Conservation (phyloP, 2,797 vertebrate genomes). For the Takifugu ocellatus region DNA sequence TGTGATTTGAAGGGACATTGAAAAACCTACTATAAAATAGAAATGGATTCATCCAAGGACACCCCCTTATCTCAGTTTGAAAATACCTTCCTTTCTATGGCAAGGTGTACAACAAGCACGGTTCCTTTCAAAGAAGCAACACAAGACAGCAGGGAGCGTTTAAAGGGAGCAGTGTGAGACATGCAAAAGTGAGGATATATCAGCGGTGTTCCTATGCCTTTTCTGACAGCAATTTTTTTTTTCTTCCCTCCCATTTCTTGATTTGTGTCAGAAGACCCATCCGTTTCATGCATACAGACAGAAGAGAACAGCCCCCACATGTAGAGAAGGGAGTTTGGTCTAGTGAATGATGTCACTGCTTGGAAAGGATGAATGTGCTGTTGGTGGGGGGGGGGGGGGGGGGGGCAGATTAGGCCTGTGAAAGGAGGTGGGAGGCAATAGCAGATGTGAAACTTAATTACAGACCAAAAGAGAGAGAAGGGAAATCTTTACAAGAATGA, state of each 20-base stretch:
- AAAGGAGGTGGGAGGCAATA: slow-evolving; percentile 58
- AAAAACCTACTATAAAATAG: slow-evolving; percentile 24
- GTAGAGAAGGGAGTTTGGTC: slow-evolving; percentile 59
- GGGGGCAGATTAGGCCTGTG: slow-evolving; percentile 47
- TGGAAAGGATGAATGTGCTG: slow-evolving; percentile 66
- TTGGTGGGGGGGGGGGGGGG: slow-evolving; percentile 29
- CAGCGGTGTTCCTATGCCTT: slow-evolving; percentile 46
- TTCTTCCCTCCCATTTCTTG: slow-evolving; percentile 25
- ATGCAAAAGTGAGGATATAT: slow-evolving; percentile 36
- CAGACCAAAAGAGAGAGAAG: slow-evolving; percentile 52
- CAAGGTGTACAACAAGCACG: slow-evolving; percentile 1
- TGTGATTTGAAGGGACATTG: slow-evolving; percentile 22
- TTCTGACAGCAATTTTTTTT: slow-evolving; percentile 61
- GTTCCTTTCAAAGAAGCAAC: slow-evolving; percentile 21
- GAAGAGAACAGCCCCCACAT: slow-evolving; percentile 56
- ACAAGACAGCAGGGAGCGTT: slow-evolving; percentile 7
- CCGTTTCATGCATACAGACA: slow-evolving; percentile 48
- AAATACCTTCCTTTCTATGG: slow-evolving; percentile 51
- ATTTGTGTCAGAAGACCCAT: slow-evolving; percentile 44
- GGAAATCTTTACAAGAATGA: slow-evolving; percentile 69
- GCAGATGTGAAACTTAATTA: slow-evolving; percentile 66
- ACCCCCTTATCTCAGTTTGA: slow-evolving; percentile 29
- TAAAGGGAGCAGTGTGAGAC: slow-evolving; percentile 3
- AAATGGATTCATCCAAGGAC: slow-evolving; percentile 30
- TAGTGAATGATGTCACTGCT: slow-evolving; percentile 71